These are phyloP conservation scores for Tragelaphus buxtoni DNA, from an alignment of 2,113 vertebrate species.

Conservation along the genomic window DNA sequence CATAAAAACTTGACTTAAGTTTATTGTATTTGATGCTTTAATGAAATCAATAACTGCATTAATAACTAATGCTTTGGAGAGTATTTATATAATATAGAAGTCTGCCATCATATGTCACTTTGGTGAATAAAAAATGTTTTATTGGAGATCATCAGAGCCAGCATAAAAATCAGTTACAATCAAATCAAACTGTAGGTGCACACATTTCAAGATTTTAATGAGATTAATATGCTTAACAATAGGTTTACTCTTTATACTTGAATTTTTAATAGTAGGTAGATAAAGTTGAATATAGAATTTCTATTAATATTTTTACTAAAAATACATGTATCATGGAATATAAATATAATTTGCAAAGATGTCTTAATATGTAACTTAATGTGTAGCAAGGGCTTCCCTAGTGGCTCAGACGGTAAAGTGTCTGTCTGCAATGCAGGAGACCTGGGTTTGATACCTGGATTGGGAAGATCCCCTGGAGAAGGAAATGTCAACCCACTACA, in stretches of 20 bases:
- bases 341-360: neutral
- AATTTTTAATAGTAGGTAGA: constrained; percentile 35
- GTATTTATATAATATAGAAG: constrained; percentile 62
- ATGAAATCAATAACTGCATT: constrained; percentile 73
- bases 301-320: neutral
- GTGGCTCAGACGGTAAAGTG: neutral
- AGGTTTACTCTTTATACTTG: constrained; percentile 20
- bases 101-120: constrained; percentile 64
- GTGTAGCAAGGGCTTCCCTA: neutral
- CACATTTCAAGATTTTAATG: constrained; percentile 48
- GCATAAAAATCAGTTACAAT: constrained; percentile 73
- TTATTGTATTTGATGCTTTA: constrained; percentile 75
- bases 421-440: neutral
- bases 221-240: constrained; percentile 34
- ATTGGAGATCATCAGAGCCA: constrained; percentile 61
- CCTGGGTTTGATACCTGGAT: neutral
- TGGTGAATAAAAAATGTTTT: constrained; percentile 66
- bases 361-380: neutral
- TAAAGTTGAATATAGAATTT: constrained; percentile 10
- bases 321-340: neutral
- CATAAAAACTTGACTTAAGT: constrained; percentile 62
- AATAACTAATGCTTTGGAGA: constrained; percentile 70
- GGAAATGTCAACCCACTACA: neutral
- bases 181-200: constrained; percentile 52
- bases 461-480: neutral